Evolutionary conservation across 2,113 vertebrate species (phyloP).

Genomic region (Paradisaea rubra): DNA sequence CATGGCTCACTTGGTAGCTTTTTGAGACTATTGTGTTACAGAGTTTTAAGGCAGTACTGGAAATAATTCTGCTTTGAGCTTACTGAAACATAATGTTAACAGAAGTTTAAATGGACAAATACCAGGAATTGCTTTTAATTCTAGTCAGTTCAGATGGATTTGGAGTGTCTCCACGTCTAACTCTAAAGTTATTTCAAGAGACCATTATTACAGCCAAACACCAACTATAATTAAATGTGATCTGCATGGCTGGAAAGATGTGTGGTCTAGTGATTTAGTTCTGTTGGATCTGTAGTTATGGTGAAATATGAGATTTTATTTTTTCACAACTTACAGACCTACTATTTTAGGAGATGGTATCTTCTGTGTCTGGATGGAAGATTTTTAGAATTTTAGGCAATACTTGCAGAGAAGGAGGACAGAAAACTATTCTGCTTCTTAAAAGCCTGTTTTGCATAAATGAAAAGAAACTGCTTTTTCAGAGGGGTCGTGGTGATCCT

Average conservation of each 20-base stretch:
- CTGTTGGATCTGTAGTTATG: not conserved
- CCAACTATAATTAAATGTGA: not conserved
- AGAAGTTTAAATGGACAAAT: not conserved
- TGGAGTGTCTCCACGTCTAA: not conserved
- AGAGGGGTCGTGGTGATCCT: not conserved
- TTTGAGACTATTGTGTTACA: not conserved
- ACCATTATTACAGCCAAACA: not conserved
- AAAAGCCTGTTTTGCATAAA: not conserved
- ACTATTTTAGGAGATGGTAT: not conserved
- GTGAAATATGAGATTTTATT: not conserved
- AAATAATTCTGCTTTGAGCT: not conserved
- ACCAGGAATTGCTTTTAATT: not conserved
- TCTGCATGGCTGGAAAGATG: not conserved
- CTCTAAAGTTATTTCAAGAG: not conserved
- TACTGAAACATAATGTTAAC: not conserved
- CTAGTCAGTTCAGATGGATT: not conserved
- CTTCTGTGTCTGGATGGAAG: not conserved
- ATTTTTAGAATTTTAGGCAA: not conserved
- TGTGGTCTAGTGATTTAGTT: not conserved
- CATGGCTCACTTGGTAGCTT: not conserved
- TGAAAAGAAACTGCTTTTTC: not conserved
- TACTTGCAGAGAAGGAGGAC: not conserved
- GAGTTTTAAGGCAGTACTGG: not conserved
- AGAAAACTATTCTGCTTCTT: not conserved
- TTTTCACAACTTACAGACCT: not conserved